Conservation (phyloP, 2,113 vertebrate genomes). For the Salvelinus sp. region DNA sequence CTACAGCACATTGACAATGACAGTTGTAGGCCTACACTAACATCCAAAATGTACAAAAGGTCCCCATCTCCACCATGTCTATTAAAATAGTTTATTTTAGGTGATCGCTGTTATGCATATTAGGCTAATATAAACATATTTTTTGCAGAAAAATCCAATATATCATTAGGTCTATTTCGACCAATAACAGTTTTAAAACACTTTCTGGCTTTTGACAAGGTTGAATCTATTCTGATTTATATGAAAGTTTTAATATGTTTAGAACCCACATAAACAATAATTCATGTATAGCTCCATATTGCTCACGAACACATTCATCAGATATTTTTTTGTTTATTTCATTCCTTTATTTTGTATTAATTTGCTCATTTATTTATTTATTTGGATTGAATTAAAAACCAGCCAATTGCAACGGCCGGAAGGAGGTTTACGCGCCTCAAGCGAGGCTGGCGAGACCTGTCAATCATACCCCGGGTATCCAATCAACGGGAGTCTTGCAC, state of each 20-base stretch:
- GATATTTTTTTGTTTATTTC: slow-evolving; percentile 22
- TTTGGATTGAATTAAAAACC: slow-evolving; percentile 90
- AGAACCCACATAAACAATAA: not conserved
- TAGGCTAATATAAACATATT: not conserved
- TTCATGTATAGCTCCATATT: not conserved
- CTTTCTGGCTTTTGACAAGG: too few relatives aligned
- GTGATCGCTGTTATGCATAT: not conserved
- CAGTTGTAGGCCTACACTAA: not conserved
- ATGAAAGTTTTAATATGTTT: too few relatives aligned
- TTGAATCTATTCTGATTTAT: too few relatives aligned
- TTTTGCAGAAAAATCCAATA: not conserved
- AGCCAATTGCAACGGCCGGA: slow-evolving; percentile 93
- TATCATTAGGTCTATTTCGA: too few relatives aligned
- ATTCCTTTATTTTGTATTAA: slow-evolving; percentile 10
- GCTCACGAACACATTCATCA: not conserved
- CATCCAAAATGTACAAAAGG: too few relatives aligned
- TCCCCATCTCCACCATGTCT: too few relatives aligned
- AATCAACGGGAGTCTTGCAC: slow-evolving; percentile 78
- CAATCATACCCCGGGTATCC: slow-evolving; percentile 83
- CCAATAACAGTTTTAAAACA: too few relatives aligned
- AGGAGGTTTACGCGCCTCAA: slow-evolving; percentile 79
- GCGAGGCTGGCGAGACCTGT: slow-evolving; percentile 76
- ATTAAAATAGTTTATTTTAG: not conserved
- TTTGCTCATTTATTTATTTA: slow-evolving; percentile 58
- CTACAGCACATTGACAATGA: not conserved